A percentile compares a stretch with the other conserved stretches of the same genome.
These are phyloP conservation scores for Phoenicopterus ruber DNA, from an alignment of 2,113 vertebrate genomes.

Conservation along the genomic window DNA sequence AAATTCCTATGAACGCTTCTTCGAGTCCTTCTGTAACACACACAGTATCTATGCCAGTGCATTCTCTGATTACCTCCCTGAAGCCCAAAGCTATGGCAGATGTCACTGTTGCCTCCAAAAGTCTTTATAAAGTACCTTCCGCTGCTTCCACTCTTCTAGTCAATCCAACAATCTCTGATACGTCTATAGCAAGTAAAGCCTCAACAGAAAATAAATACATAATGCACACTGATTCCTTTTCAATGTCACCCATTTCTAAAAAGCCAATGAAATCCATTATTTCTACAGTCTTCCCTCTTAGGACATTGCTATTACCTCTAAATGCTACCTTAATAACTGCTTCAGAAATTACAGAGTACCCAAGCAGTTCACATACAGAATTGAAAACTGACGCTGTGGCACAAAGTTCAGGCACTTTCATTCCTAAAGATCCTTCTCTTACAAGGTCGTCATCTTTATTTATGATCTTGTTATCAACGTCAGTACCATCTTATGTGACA, in stretches of 20 bases:
- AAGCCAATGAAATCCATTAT: background rate
- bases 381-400: background rate
- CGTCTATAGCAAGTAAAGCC: background rate
- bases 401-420: background rate
- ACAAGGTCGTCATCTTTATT: background rate
- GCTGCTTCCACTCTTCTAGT: background rate
- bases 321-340: background rate
- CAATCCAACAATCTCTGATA: background rate
- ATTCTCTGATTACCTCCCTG: background rate
- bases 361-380: background rate
- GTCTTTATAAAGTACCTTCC: background rate
- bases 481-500: background rate
- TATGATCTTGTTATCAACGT: background rate
- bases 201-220: background rate
- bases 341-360: background rate
- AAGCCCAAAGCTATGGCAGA: background rate
- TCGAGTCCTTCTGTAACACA: background rate
- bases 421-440: background rate
- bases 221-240: background rate
- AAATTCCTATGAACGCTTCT: background rate
- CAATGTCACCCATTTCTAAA: background rate
- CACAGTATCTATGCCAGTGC: background rate
- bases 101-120: background rate
- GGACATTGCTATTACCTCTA: background rate
- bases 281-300: background rate